phyloP scores from a whole-genome alignment of 2,888 invertebrate genomes.

The Maniola hyperantus region DNA sequence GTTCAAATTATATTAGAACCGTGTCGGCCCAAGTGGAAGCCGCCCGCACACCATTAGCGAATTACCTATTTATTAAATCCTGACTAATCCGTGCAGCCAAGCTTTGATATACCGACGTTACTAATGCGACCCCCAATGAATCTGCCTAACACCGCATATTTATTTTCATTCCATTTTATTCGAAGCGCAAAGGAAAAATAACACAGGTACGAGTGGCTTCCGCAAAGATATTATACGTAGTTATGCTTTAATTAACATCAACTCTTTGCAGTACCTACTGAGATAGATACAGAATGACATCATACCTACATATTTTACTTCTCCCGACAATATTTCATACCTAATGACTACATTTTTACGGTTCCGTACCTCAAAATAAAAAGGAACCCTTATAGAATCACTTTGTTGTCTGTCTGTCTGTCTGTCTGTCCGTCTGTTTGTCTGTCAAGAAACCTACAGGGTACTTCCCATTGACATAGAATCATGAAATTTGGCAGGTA shows the following conservation, averaged over 20 bases:
- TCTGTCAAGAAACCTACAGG: too few relatives aligned
- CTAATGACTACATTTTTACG: too few relatives aligned
- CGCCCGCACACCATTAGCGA: conserved; percentile 46
- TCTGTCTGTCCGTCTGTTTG: too few relatives aligned
- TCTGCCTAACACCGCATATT: conserved; percentile 41
- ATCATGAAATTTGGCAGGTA: too few relatives aligned
- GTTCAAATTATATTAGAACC: not conserved
- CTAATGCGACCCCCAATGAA: conserved; percentile 45
- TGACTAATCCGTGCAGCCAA: conserved; percentile 48
- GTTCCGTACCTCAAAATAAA: too few relatives aligned
- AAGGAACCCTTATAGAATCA: too few relatives aligned
- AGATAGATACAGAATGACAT: not conserved
- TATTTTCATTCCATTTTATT: conserved; percentile 39
- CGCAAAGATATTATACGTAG: not conserved
- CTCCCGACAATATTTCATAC: too few relatives aligned
- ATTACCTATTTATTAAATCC: conserved; percentile 53
- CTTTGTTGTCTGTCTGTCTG: too few relatives aligned
- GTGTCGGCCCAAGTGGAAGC: conserved; percentile 30
- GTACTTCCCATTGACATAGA: too few relatives aligned
- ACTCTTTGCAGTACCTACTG: not conserved
- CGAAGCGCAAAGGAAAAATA: conserved; percentile 12
- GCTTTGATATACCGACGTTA: conserved; percentile 45
- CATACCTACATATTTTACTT: not conserved
- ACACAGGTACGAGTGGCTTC: not conserved
- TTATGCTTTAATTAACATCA: not conserved